Evolutionary conservation across 2,113 vertebrate genomes (phyloP).

Genomic region (Hippocampus barbouri): DNA sequence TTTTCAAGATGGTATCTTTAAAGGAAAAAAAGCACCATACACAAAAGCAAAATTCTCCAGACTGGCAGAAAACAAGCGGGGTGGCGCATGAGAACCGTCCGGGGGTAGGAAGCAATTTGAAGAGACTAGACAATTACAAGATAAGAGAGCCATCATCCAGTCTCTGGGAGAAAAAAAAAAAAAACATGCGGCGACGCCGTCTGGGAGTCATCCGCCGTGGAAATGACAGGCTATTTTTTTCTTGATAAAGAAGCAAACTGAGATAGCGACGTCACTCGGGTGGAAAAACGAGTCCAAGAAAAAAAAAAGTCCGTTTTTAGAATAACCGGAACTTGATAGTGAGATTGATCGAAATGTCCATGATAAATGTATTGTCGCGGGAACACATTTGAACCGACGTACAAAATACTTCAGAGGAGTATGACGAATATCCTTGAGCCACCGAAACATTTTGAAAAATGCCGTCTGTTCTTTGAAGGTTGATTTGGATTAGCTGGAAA

Average conservation of each 20-base stretch:
- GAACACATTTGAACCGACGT: background rate
- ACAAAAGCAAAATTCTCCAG: background rate
- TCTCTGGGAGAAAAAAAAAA: background rate
- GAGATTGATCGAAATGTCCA: background rate
- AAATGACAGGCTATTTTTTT: background rate
- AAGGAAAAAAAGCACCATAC: background rate
- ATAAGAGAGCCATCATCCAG: background rate
- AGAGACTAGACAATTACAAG: conserved; percentile 1
- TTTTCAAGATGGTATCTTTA: too few species aligned
- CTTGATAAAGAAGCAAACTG: background rate
- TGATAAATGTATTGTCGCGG: background rate
- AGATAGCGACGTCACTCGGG: background rate
- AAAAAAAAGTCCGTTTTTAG: background rate
- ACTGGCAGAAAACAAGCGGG: background rate
- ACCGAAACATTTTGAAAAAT: background rate
- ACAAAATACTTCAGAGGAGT: background rate
- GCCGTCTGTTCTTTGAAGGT: background rate
- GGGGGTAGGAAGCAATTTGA: background rate
- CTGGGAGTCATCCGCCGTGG: background rate
- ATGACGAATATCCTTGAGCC: background rate
- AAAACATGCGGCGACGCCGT: background rate
- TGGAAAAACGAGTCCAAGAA: background rate
- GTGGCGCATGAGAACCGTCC: background rate
- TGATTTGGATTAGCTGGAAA: background rate
- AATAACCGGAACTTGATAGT: background rate